Evolutionary conservation across 1,140 invertebrate species (phyloP).

Genomic region (Aphelinus certus): DNA sequence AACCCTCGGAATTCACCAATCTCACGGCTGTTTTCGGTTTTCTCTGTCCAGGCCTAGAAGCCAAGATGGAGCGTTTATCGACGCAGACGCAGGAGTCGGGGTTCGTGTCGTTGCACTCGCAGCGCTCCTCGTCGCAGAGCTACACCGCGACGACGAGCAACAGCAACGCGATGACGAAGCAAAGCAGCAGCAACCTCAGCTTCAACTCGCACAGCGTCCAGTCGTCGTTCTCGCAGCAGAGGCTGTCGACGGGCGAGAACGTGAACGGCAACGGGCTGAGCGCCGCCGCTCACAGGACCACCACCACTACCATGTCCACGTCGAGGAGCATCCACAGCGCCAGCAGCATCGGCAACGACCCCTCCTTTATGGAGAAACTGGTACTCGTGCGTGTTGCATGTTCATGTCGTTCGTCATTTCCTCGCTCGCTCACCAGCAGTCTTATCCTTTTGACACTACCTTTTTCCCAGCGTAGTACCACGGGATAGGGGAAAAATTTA

Average conservation of each 20-base stretch:
- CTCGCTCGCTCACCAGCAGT: neutral
- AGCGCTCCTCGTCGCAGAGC: constrained; percentile 71
- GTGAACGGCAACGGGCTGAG: constrained; percentile 39
- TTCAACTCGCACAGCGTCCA: constrained; percentile 38
- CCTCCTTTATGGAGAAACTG: constrained; percentile 58
- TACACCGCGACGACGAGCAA: constrained; percentile 66
- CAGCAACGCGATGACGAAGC: constrained; percentile 51
- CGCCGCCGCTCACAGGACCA: constrained; percentile 48
- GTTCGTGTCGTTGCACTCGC: constrained; percentile 77
- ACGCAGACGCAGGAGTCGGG: constrained; percentile 71
- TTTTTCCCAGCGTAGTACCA: neutral
- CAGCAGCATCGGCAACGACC: constrained; percentile 51
- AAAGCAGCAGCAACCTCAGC: constrained; percentile 65
- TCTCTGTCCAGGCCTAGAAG: constrained; percentile 55
- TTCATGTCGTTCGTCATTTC: neutral
- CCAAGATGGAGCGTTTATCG: constrained; percentile 63
- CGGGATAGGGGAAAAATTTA: neutral
- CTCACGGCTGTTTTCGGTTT: no score
- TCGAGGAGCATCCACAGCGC: constrained; percentile 57
- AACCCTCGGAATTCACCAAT: no score
- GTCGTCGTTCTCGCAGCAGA: constrained; percentile 60
- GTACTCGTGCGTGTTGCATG: constrained; percentile 58
- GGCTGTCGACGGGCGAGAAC: constrained; percentile 51
- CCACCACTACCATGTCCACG: constrained; percentile 43
- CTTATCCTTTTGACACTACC: neutral